phyloP scores from a whole-genome alignment of 2,113 vertebrate species.

The Daubentonia madagascariensis region DNA sequence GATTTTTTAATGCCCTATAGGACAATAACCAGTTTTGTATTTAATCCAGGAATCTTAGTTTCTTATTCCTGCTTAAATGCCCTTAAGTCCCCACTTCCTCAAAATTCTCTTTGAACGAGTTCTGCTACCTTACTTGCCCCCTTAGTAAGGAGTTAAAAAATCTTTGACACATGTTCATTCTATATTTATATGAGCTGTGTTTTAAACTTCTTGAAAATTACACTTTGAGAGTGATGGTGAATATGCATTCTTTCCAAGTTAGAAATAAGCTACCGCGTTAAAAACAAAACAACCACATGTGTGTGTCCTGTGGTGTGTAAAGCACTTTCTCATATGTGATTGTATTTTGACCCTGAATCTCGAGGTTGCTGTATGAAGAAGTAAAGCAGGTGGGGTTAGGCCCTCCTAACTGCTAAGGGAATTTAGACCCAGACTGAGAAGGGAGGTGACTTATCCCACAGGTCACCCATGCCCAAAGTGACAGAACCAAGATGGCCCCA shows the following conservation, averaged over 20 bases:
- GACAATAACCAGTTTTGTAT: background rate
- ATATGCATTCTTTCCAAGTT: background rate
- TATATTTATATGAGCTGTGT: background rate
- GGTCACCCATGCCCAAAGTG: background rate
- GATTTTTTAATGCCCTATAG: background rate
- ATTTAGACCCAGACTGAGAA: background rate
- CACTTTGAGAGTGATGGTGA: background rate
- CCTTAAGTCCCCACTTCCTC: background rate
- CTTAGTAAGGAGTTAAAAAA: background rate
- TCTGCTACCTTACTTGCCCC: background rate
- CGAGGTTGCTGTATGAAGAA: background rate
- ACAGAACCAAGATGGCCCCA: background rate
- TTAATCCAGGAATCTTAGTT: background rate
- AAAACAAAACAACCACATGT: background rate
- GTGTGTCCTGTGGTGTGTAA: background rate
- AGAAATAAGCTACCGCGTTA: background rate
- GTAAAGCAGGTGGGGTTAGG: background rate
- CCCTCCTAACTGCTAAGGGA: background rate
- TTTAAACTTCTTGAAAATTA: background rate
- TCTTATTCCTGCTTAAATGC: constrained; percentile 4
- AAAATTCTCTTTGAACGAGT: background rate
- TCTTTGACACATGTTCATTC: background rate
- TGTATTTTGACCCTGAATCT: constrained; percentile 8
- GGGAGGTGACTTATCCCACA: background rate
- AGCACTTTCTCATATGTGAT: background rate